Conservation (phyloP, 2,797 vertebrate species). For the Discoglossus pictus region DNA sequence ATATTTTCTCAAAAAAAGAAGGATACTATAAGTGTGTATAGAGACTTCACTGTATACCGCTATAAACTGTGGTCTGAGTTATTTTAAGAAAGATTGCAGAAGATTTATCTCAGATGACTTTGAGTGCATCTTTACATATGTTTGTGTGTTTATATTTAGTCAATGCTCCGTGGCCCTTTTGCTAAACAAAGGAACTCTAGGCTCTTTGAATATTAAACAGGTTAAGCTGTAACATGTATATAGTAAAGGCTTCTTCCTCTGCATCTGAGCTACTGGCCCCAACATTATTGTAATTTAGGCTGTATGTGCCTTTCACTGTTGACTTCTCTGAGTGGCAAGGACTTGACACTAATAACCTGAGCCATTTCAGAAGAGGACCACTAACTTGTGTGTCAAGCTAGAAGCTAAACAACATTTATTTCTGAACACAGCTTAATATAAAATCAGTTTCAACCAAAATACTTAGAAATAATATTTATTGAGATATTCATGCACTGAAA, state of each 20-base stretch:
- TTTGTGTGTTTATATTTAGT: no score
- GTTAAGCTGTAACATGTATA: constrained; percentile 35
- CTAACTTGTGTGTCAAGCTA: constrained; percentile 39
- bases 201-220: constrained; percentile 23
- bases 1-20: no score
- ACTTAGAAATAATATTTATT: constrained; percentile 9
- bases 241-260: constrained; percentile 29
- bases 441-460: constrained; percentile 29
- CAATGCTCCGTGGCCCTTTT: no score
- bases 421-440: constrained; percentile 16
- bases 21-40: no score
- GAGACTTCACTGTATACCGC: no score
- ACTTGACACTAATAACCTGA: constrained; percentile 46
- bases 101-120: no score
- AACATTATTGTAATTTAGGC: constrained; percentile 42
- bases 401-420: constrained; percentile 31
- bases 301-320: constrained; percentile 33
- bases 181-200: not conserved
- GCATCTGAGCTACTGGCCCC: constrained; percentile 30
- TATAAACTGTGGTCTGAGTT: no score
- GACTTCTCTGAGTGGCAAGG: constrained; percentile 38
- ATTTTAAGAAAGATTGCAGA: no score
- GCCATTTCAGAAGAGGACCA: constrained; percentile 38
- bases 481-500: no score
- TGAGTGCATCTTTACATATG: no score